Percentiles rank a stretch among this genome's conserved stretches.
These are phyloP conservation scores for Melieria omissa DNA, from an alignment of 2,888 invertebrate species.

Conservation along the genomic window DNA sequence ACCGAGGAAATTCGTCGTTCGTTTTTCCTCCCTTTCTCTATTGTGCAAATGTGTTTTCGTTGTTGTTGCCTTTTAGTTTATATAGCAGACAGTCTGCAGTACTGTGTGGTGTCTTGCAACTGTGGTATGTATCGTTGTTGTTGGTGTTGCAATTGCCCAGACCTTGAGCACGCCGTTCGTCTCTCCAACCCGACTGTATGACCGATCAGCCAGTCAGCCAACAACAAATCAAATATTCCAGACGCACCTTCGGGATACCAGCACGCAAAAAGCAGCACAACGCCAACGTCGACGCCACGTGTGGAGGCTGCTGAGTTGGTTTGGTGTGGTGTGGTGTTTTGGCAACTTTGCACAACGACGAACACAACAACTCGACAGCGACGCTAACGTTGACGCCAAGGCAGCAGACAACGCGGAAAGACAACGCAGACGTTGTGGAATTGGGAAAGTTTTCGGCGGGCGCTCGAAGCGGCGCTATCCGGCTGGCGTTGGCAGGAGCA, in stretches of 20 bases:
- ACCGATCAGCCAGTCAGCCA: not conserved
- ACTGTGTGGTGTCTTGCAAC: not conserved
- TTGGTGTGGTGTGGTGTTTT: not conserved
- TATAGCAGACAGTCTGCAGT: conserved; percentile 21
- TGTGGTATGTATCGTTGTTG: not conserved
- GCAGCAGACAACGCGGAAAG: not conserved
- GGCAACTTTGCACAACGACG: not conserved
- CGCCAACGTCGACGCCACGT: no score
- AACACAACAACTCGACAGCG: not conserved
- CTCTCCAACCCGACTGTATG: conserved; percentile 3
- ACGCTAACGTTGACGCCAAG: not conserved
- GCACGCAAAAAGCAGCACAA: conserved; percentile 5
- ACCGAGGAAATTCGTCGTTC: conserved; percentile 4
- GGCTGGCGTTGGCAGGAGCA: no score
- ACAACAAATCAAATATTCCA: conserved; percentile 29
- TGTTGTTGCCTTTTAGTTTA: not conserved
- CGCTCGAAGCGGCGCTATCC: no score
- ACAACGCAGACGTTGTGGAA: not conserved
- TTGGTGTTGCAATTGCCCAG: conserved; percentile 16
- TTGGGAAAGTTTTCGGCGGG: not conserved
- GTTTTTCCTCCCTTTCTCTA: not conserved
- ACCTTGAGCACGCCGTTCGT: conserved; percentile 34
- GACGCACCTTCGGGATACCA: conserved; percentile 41
- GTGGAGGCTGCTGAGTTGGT: no score
- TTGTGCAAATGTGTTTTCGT: not conserved